Conservation (phyloP, 1,140 invertebrate species). For the Physella acuta region DNA sequence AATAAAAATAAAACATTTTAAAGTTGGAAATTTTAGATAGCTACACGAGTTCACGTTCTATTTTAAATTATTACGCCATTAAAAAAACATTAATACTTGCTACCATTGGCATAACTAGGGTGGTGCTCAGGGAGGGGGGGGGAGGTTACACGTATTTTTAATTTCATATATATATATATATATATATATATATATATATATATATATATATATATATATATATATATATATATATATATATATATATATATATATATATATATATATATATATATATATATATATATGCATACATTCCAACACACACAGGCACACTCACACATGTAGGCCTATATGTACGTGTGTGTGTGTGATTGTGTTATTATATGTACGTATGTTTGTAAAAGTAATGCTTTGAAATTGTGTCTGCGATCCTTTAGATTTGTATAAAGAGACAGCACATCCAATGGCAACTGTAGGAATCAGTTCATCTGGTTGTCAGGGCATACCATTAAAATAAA, state of each 20-base stretch:
- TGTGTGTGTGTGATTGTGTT: not conserved
- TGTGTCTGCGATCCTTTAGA: not conserved
- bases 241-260: not conserved
- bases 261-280: not conserved
- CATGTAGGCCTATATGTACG: not conserved
- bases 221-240: not conserved
- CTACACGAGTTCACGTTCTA: no score
- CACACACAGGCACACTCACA: not conserved
- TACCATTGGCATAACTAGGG: no score
- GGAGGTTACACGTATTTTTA: no score
- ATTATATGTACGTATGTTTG: conserved; percentile 15
- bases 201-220: not conserved
- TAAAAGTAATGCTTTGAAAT: not conserved
- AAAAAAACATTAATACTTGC: no score
- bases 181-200: no score
- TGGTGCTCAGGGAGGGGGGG: no score
- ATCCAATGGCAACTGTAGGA: not conserved
- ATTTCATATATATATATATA: no score
- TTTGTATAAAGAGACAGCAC: not conserved
- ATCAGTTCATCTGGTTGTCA: not conserved
- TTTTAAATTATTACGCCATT: no score
- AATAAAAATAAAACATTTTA: no score
- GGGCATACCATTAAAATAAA: no score
- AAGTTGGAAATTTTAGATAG: no score
- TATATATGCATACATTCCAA: not conserved